Percentiles rank a stretch among this genome's conserved stretches.
These are phyloP conservation scores for Thysanoteuthis rhombus DNA, from an alignment of 2,888 invertebrate genomes.

Conservation along the genomic window DNA sequence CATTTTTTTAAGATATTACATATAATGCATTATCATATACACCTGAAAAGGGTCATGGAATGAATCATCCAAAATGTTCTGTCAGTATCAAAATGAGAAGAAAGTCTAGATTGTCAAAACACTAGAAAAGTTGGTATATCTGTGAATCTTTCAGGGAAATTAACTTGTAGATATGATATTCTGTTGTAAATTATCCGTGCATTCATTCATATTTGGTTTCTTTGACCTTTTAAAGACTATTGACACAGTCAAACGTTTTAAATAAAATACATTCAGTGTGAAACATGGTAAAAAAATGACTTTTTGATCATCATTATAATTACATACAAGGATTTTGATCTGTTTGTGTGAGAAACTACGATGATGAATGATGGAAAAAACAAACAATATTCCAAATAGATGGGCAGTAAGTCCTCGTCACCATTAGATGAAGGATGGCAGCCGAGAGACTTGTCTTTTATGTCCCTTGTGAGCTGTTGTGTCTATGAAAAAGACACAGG, in stretches of 20 bases:
- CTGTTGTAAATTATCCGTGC: too few relatives aligned
- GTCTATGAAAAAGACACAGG: background rate
- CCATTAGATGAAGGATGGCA: background rate
- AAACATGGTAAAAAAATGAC: background rate
- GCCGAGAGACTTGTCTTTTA: background rate
- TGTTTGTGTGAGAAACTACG: background rate
- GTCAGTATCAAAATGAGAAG: too few relatives aligned
- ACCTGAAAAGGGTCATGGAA: too few relatives aligned
- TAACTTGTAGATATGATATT: too few relatives aligned
- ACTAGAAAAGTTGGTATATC: too few relatives aligned
- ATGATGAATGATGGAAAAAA: background rate
- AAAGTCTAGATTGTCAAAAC: too few relatives aligned
- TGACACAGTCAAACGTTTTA: background rate
- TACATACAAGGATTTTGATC: background rate
- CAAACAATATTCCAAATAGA: background rate
- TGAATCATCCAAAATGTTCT: too few relatives aligned
- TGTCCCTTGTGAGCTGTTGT: background rate
- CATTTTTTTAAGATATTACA: too few relatives aligned
- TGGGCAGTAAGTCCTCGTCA: background rate
- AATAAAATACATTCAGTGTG: background rate
- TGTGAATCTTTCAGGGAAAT: too few relatives aligned
- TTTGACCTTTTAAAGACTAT: background rate
- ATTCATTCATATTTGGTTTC: background rate
- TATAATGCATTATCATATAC: too few relatives aligned
- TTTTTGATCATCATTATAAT: background rate